Evolutionary conservation across 2,113 vertebrate genomes (phyloP).

Genomic region (Dermatemys mawii): DNA sequence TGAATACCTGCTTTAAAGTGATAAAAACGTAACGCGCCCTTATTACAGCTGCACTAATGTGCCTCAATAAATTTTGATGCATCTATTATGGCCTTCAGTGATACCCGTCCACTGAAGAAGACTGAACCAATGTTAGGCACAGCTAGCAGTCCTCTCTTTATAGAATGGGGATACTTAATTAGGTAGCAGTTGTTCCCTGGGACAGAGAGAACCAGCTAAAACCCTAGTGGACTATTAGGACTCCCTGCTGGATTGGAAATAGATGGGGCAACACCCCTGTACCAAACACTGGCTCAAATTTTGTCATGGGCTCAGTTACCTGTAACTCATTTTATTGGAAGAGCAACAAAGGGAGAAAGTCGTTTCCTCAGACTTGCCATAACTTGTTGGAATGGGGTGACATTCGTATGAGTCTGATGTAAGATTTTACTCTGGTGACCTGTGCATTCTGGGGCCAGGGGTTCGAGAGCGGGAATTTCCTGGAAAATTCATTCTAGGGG

Average conservation of each 20-base stretch:
- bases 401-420: background rate
- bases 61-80: background rate
- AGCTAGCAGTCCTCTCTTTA: background rate
- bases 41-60: background rate
- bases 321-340: background rate
- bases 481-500: background rate
- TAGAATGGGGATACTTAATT: background rate
- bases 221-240: background rate
- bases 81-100: background rate
- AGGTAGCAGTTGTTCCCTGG: background rate
- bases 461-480: background rate
- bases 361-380: rapidly evolving
- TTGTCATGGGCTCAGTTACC: background rate
- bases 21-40: background rate
- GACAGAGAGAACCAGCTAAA: background rate
- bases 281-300: background rate
- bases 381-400: background rate
- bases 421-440: background rate
- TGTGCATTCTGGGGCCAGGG: background rate
- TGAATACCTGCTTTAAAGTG: background rate
- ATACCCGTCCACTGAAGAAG: background rate
- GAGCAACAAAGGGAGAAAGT: background rate
- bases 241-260: background rate
- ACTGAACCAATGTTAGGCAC: background rate
- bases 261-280: background rate